Base-by-base conservation (phyloP, 2,797 vertebrate genomes). In the Diplodus sargus region DNA sequence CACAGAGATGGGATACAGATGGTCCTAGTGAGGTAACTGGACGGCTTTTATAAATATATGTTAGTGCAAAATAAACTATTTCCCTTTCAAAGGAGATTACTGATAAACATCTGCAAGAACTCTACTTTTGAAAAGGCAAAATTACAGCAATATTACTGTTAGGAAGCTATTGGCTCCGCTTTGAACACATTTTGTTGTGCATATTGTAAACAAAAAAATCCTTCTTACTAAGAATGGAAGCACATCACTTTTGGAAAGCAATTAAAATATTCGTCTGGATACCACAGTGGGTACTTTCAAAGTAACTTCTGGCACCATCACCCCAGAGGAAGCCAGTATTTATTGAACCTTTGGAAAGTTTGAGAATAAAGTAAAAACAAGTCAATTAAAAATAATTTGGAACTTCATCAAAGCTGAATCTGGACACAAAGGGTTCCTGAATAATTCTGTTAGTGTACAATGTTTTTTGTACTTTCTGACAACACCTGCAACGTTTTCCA, bases 1-100 rank as follows among this genome's bases (percentile, higher is more conserved):
- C 49, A 62, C 73, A 69, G 51, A 22, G 48, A 42, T 23, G 22
- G 51, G 30, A 68, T 76, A 51, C 39, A 68, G 11, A 69, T 20
- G 18, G 23, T 60, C 7, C 5, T 28, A 9, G 17, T 20, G 30
- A 28, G 14, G 15, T 43, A 61, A 48, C 6, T 8, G 14, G 30
- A 22, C 22, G 47, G n/a, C 11, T 53, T 70, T 47, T 59, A 34
- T 1, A 39, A 39, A 39, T 39, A 6, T 3, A 43, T 70, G 71
- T 60, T 20, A 39, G 22, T 18, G 57, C 4, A 69, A 71, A 58
- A 45, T 57, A 1, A 57, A 17, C 23, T 0, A n/a, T 74, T 69
- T 61, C 7, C 3, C 47, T 67, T 42, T 43, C 0, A 75, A 74
- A 51, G 18, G 8, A 23, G 13, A 43, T 5, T 56, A 48, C 54